phyloP scores from a whole-genome alignment of 1,140 invertebrate genomes.

The Drosophila pectinifera region DNA sequence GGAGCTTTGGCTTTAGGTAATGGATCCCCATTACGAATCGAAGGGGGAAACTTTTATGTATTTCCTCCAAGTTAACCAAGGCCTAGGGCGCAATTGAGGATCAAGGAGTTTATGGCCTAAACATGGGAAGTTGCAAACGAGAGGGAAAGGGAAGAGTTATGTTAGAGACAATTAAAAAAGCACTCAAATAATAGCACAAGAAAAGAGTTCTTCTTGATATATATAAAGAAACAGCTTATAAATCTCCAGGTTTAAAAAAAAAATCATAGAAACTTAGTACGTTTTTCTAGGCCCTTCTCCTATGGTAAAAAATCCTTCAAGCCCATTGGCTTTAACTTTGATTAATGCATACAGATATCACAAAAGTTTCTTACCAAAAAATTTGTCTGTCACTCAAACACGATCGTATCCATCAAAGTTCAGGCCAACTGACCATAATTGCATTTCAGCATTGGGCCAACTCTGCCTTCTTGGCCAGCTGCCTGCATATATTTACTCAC shows the following conservation, averaged over 20 bases:
- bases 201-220: too few relatives aligned
- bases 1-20: conserved; percentile 76
- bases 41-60: conserved; percentile 22
- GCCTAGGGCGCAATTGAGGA: conserved; percentile 43
- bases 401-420: conserved; percentile 16
- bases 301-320: not conserved
- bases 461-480: conserved; percentile 10
- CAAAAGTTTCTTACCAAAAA: not conserved
- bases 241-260: too few relatives aligned
- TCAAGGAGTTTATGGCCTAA: conserved; percentile 28
- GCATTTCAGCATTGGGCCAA: conserved; percentile 6
- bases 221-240: too few relatives aligned
- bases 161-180: not conserved
- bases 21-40: conserved; percentile 52
- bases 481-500: conserved; percentile 64
- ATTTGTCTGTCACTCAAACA: conserved; percentile 15
- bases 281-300: not conserved
- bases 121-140: not conserved
- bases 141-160: not conserved
- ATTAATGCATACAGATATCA: not conserved
- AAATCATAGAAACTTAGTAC: too few relatives aligned
- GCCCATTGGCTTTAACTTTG: not conserved
- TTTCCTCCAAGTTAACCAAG: conserved; percentile 9
- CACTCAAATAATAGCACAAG: too few relatives aligned
- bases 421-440: conserved; percentile 41